Base-by-base conservation (phyloP, 2,797 vertebrate species). In the Sarcophilus harrisii region DNA sequence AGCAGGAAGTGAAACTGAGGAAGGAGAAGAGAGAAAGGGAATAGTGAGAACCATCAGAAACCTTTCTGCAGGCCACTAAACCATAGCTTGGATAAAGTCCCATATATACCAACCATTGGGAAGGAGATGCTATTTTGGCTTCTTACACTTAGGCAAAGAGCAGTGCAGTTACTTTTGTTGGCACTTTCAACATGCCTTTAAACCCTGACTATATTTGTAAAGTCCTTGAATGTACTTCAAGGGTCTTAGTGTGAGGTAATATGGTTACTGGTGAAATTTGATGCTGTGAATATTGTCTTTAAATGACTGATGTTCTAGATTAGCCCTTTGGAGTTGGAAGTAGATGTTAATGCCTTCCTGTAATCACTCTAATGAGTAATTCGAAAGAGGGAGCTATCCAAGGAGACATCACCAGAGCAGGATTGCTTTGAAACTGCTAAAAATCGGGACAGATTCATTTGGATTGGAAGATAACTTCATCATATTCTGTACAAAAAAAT, bases 121-220 rank as follows among this genome's bases (percentile, higher is more conserved):
- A 73, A 73, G n/a, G 66, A 18, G 54, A 11, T 91, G 52, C 11
- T 91, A 92, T 58, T 95, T 94, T 54, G 93, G 32, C 92, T 93
- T 32, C 58, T 52, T 90, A 28, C 13, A 73, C 16, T 95, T 59
- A 29, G 92, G 52, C 52, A 90, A 91, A 94, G 62, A 73, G 62
- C 62, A 73, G 45, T 96, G 38, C 91, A 89, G 55, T 94, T 24
- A n/a, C 14, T 94, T 92, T 28, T 93, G 49, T 90, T 90, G 89
- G 57, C 29, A 24, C 4, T 94, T 96, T 59, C 52, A 24, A 62
- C 62, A 28, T 0, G 52, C 6, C 12, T 94, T 94, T 96, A 28
- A 89, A 38, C 4, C 32, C 62, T 66, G 18, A 81, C 18, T 81
- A 45, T 81, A 21, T 81, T 81, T 45, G 30, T 91, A 93, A 93